Base-by-base conservation (phyloP, 2,797 vertebrate species). In the Harpagifer antarcticus region DNA sequence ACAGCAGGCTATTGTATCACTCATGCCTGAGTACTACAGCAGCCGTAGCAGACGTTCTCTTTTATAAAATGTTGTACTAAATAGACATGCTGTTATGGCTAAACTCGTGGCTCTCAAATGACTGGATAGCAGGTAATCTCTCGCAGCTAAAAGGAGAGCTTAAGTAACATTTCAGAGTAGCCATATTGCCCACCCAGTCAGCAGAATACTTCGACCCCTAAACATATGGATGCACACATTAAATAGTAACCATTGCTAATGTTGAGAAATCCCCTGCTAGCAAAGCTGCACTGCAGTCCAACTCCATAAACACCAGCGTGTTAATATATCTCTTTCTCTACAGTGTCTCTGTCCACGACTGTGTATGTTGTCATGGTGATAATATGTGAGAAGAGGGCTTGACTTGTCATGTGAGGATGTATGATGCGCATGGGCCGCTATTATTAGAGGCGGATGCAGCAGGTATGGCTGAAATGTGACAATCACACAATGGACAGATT, bases 41-140 rank as follows among this genome's bases (percentile, higher is more conserved):
- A 56, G 62, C 19, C 5, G 11, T 57, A 56, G 68, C 40, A 71
- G 45, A 53, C 49, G 63, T 53, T 67, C 45, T 58, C 33, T 40
- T 37, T 54, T 43, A 66, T 74, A 64, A 73, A 84, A 64, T 43
- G 60, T 19, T 84, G 72, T 79, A 84, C 78, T 89, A 89, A 92
- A 91, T 81, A 72, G 78, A 68, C 43, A 77, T 84, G 86, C 88
- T 90, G 84, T 91, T 86, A 44, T 15, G 31, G 53, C 47, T 60
- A 78, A 90, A 80, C 90, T 78, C 89, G 90, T 90, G 88, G 61
- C 68, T 89, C 79, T 93, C 86, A 90, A 91, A 84, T 90, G 86
- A 90, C 87, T 88, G 8, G 47, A 76, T 81, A 53, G n/a, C 42
- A 72, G 71, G 62, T 86, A 53, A 70, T 85, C 82, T 83, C 74